Evolutionary conservation across 2,113 vertebrate species (phyloP).

Genomic region (Sturnira hondurensis): DNA sequence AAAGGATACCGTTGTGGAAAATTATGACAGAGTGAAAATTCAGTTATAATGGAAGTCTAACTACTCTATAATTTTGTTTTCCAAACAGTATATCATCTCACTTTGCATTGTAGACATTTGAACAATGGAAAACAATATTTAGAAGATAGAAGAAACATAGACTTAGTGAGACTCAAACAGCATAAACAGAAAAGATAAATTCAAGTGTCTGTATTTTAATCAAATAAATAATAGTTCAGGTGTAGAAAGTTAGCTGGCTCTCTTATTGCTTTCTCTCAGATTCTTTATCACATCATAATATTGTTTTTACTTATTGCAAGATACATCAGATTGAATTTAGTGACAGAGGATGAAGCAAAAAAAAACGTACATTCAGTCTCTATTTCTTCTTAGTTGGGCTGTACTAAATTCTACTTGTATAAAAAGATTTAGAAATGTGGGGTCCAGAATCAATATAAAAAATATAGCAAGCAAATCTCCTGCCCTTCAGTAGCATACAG

Average conservation of each 20-base stretch:
- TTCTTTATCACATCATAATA: not conserved
- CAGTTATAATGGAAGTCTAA: constrained; percentile 60
- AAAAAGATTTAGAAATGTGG: not conserved
- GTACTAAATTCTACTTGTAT: not conserved
- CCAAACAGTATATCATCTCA: constrained; percentile 61
- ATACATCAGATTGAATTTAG: not conserved
- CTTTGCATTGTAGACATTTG: constrained; percentile 64
- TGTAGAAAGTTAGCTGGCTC: not conserved
- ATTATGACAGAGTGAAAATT: constrained; percentile 72
- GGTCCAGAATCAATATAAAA: not conserved
- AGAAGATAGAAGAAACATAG: constrained; percentile 61
- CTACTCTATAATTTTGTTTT: constrained; percentile 71
- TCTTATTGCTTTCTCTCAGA: constrained; percentile 28
- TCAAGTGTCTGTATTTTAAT: constrained; percentile 65
- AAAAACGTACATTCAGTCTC: not conserved
- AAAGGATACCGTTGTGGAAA: constrained; percentile 55
- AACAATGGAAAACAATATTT: constrained; percentile 66
- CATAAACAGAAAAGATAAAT: constrained; percentile 53
- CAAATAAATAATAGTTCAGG: constrained; percentile 55
- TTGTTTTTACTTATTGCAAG: not conserved
- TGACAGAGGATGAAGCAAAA: constrained; percentile 7
- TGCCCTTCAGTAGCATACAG: not conserved
- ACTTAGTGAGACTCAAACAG: constrained; percentile 51
- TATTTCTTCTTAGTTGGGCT: not conserved
- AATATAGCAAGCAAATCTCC: not conserved